These are phyloP conservation scores for Apodemus agrarius DNA, from an alignment of 2,797 vertebrate species.

Conservation along the genomic window DNA sequence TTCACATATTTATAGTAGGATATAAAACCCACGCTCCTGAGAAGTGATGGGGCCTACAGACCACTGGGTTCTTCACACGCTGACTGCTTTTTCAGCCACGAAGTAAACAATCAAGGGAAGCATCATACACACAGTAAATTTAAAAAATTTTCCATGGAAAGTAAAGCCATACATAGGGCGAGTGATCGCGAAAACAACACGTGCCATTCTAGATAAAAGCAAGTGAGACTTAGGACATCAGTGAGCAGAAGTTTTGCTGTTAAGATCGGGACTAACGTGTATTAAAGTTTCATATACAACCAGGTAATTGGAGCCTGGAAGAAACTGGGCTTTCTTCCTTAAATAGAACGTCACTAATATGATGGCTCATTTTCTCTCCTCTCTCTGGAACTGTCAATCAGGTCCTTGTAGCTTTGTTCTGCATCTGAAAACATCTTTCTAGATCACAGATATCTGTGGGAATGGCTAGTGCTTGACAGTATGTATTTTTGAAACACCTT, in stretches of 20 bases:
- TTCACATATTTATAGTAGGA: background rate
- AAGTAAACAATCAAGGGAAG: background rate
- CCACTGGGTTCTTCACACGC: background rate
- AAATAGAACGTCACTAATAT: background rate
- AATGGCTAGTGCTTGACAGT: background rate
- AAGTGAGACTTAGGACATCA: background rate
- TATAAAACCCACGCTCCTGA: background rate
- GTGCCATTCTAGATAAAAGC: background rate
- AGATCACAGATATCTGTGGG: background rate
- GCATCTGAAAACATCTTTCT: background rate
- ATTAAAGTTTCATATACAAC: slow-evolving; percentile 20
- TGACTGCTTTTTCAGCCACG: background rate
- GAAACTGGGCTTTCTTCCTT: background rate
- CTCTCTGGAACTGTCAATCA: background rate
- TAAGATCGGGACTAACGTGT: background rate
- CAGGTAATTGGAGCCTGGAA: background rate
- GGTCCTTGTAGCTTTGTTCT: background rate
- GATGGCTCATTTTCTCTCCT: background rate
- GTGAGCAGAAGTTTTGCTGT: background rate
- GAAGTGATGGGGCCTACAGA: background rate
- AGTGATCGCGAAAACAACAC: background rate
- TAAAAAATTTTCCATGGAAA: slow-evolving; percentile 4
- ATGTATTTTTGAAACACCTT: background rate
- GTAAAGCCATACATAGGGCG: background rate
- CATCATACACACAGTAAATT: background rate